These are phyloP conservation scores for Ommatoiulus sabulosus DNA, from an alignment of 2,888 invertebrate species.

Conservation along the genomic window DNA sequence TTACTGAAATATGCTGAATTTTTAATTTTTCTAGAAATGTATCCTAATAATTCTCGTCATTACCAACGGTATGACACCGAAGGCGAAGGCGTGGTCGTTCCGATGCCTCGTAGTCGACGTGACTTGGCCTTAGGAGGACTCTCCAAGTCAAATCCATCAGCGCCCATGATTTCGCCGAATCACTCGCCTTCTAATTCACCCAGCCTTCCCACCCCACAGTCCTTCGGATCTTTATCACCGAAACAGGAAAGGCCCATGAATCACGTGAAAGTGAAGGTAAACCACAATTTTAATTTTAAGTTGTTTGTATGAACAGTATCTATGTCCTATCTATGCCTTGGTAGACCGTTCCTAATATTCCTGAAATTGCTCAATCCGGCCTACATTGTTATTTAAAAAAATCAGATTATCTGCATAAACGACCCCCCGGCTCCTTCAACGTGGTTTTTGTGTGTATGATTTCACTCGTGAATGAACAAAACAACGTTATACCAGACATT, in stretches of 20 bases:
- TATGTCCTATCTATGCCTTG: too few relatives aligned
- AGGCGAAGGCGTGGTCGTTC: background rate
- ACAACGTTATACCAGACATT: too few relatives aligned
- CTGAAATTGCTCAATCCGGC: too few relatives aligned
- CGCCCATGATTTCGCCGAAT: background rate
- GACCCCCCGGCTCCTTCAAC: too few relatives aligned
- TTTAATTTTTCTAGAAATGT: background rate
- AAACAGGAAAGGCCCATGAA: conserved; percentile 26
- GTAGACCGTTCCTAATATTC: too few relatives aligned
- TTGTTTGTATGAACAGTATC: too few relatives aligned
- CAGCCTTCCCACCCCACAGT: conserved; percentile 53
- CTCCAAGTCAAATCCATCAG: background rate
- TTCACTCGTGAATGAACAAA: too few relatives aligned
- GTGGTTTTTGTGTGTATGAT: too few relatives aligned
- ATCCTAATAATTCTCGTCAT: background rate
- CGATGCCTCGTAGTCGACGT: background rate
- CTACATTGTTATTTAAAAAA: too few relatives aligned
- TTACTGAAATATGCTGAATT: too few relatives aligned
- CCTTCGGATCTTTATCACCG: conserved; percentile 54
- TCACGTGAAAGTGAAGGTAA: background rate
- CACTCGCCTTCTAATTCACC: conserved; percentile 20
- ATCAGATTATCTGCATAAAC: too few relatives aligned
- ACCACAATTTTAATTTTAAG: background rate
- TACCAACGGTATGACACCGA: background rate
- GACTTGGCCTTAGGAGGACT: conserved; percentile 9